phyloP scores from a whole-genome alignment of 1,140 invertebrate genomes.

The Panonychus citri region DNA sequence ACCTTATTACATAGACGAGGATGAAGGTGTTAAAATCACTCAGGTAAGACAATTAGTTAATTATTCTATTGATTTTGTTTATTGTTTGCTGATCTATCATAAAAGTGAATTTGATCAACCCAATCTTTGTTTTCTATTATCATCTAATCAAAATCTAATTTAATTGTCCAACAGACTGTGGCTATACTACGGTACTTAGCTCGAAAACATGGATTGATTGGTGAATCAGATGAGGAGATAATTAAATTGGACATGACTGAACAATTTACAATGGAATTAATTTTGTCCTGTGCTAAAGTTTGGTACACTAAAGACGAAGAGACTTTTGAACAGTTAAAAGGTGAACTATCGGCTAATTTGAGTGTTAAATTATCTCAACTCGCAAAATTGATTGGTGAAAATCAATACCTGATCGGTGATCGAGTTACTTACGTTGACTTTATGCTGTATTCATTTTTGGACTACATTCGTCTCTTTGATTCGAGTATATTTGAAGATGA shows the following conservation, averaged over 20 bases:
- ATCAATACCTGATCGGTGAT: slow-evolving; percentile 25
- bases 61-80: too few species aligned
- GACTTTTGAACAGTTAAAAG: too few species aligned
- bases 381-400: slow-evolving; percentile 12
- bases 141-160: too few species aligned
- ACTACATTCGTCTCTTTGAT: slow-evolving; percentile 17
- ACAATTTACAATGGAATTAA: slow-evolving; percentile 25
- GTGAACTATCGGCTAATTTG: too few species aligned
- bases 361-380: too few species aligned
- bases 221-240: slow-evolving; percentile 24
- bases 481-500: background rate
- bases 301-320: slow-evolving; percentile 9
- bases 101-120: too few species aligned
- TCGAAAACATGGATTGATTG: slow-evolving; percentile 18
- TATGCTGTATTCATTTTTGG: slow-evolving; percentile 27
- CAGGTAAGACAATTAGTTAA: background rate
- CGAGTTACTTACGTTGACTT: slow-evolving; percentile 29
- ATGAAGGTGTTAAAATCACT: slow-evolving; percentile 15
- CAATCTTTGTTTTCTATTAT: too few species aligned
- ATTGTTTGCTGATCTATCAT: too few species aligned
- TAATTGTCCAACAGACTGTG: slow-evolving; percentile 1
- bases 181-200: slow-evolving; percentile 30
- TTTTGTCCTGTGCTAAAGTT: slow-evolving; percentile 19
- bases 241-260: slow-evolving; percentile 25
- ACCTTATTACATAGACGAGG: slow-evolving; percentile 16